Evolutionary conservation across 2,113 vertebrate species (phyloP).

Genomic region (Ovibos moschatus): DNA sequence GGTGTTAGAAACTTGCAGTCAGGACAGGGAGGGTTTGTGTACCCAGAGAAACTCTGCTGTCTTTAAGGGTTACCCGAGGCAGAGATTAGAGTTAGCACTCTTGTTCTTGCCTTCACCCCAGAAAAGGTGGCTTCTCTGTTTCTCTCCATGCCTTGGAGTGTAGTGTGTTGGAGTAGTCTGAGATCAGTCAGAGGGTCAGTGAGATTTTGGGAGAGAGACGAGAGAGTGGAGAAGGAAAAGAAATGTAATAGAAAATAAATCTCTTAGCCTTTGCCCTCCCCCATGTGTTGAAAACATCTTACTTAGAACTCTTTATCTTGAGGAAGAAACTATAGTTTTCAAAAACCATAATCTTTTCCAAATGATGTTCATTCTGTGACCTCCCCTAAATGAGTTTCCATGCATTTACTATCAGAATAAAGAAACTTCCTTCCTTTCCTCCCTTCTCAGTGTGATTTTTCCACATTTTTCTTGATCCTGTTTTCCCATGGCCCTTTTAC

Average conservation of each 20-base stretch:
- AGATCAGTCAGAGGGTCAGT: not conserved
- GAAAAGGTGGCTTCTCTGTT: not conserved
- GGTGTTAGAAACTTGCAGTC: not conserved
- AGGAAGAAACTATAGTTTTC: not conserved
- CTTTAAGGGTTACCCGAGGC: not conserved
- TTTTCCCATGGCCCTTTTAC: not conserved
- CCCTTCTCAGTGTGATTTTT: not conserved
- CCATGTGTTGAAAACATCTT: not conserved
- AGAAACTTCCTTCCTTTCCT: not conserved
- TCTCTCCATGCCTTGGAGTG: not conserved
- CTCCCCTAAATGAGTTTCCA: not conserved
- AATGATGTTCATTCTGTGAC: not conserved
- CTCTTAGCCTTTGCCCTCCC: not conserved
- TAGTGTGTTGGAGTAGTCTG: not conserved
- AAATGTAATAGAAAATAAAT: not conserved
- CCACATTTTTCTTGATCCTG: not conserved
- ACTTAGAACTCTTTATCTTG: constrained; percentile 16
- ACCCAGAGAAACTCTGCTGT: not conserved
- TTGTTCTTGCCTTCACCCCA: not conserved
- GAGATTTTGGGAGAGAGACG: not conserved
- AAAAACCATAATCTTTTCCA: not conserved
- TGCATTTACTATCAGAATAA: not conserved
- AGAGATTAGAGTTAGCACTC: not conserved
- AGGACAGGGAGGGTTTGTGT: not conserved
- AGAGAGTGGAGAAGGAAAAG: not conserved